Evolutionary conservation across 2,797 vertebrate species (phyloP).

Genomic region (Falco cherrug): DNA sequence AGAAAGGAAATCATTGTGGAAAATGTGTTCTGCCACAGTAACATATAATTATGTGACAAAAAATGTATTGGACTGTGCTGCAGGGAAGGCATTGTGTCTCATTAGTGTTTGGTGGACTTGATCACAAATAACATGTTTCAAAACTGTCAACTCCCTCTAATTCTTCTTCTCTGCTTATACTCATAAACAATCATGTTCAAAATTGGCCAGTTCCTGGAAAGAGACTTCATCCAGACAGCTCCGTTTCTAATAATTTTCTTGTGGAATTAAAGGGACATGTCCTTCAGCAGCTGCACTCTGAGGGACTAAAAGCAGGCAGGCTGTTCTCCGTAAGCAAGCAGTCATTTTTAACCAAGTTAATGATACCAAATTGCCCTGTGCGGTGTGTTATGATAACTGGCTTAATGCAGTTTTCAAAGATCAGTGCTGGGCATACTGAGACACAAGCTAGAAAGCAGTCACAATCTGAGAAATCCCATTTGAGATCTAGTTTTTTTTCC

Average conservation of each 20-base stretch:
- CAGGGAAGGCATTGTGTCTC: slow-evolving; percentile 20
- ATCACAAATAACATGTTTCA: slow-evolving; percentile 46
- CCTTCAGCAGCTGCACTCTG: neutral
- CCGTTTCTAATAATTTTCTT: neutral
- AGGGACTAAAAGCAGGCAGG: neutral
- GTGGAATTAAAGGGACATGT: neutral
- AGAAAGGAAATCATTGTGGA: slow-evolving; percentile 11
- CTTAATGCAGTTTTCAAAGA: neutral
- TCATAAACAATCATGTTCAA: neutral
- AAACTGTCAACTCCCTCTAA: neutral
- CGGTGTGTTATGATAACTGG: neutral
- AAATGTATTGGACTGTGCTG: slow-evolving; percentile 7
- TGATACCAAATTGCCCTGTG: neutral
- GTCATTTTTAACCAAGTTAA: neutral
- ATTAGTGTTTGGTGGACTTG: slow-evolving; percentile 46
- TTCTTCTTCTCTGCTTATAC: neutral
- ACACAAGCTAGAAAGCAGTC: neutral
- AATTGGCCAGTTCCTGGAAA: neutral
- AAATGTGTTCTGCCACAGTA: slow-evolving; percentile 20
- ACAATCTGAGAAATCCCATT: neutral
- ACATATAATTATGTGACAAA: slow-evolving; percentile 34
- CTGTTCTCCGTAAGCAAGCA: neutral
- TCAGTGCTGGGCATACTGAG: neutral
- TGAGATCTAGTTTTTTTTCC: neutral
- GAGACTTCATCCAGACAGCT: neutral